These are phyloP conservation scores for Cistogaster globosa DNA, from an alignment of 2,888 invertebrate genomes.

Conservation along the genomic window DNA sequence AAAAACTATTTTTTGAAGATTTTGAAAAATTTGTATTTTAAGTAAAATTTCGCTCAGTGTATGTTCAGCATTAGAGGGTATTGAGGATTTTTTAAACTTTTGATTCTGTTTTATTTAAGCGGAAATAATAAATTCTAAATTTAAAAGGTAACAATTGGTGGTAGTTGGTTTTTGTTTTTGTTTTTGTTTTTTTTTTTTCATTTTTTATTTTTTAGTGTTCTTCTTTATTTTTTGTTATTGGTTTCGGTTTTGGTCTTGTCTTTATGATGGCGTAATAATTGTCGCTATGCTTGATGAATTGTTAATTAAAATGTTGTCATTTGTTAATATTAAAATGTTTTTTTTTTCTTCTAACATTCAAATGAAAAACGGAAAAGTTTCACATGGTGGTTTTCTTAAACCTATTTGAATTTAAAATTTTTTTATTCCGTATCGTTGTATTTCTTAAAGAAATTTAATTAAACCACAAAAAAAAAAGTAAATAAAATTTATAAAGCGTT, in stretches of 20 bases:
- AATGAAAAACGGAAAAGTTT: conserved; percentile 26
- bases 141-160: conserved; percentile 47
- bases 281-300: conserved; percentile 42
- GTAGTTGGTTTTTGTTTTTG: conserved; percentile 16
- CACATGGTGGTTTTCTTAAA: conserved; percentile 7
- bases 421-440: not conserved
- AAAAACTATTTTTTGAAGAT: no score
- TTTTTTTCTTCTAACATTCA: not conserved
- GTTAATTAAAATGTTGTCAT: conserved; percentile 57
- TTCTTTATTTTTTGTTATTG: not conserved
- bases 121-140: conserved; percentile 69
- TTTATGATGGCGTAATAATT: conserved; percentile 56
- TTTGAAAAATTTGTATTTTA: not conserved
- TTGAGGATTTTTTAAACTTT: conserved; percentile 7
- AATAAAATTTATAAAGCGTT: conserved; percentile 54
- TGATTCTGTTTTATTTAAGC: conserved; percentile 39
- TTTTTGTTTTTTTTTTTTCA: conserved; percentile 3
- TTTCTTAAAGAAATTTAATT: conserved; percentile 13
- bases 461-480: not conserved
- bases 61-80: not conserved
- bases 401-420: not conserved
- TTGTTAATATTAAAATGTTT: conserved; percentile 7
- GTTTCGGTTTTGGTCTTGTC: conserved; percentile 22
- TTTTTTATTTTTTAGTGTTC: conserved; percentile 15
- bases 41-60: conserved; percentile 29